phyloP scores from a whole-genome alignment of 2,888 invertebrate species.

The Amblyteles armatorius region DNA sequence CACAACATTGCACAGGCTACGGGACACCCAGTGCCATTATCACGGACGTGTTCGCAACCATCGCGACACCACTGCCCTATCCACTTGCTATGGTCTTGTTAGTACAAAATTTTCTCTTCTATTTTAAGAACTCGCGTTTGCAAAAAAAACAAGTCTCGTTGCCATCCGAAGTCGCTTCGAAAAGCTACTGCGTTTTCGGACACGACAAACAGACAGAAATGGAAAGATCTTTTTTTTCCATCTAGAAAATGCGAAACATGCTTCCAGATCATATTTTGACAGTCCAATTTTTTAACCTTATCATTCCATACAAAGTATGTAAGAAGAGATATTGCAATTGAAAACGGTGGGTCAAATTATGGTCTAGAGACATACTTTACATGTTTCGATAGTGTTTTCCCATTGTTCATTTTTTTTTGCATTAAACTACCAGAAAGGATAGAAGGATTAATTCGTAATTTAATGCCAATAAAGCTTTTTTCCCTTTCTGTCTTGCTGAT shows the following conservation, averaged over 20 bases:
- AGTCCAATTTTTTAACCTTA: too few species aligned
- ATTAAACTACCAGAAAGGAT: too few species aligned
- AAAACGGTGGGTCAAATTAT: too few species aligned
- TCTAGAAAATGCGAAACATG: not conserved
- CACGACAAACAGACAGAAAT: not conserved
- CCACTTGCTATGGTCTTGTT: conserved; percentile 83
- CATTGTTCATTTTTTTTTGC: too few species aligned
- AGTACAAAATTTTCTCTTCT: conserved; percentile 60
- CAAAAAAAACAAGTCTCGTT: not conserved
- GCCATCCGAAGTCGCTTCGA: not conserved
- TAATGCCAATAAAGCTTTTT: too few species aligned
- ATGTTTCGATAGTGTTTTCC: too few species aligned
- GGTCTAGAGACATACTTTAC: too few species aligned
- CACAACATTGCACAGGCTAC: conserved; percentile 73
- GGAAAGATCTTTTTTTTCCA: not conserved
- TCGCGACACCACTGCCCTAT: conserved; percentile 81
- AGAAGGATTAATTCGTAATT: too few species aligned
- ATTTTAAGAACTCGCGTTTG: not conserved
- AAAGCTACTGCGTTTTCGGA: not conserved
- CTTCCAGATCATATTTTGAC: too few species aligned
- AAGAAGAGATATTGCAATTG: too few species aligned
- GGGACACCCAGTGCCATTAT: conserved; percentile 83
- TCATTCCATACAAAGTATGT: too few species aligned
- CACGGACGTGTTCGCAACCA: conserved; percentile 82
- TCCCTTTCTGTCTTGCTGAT: too few species aligned